Base-by-base conservation (phyloP, 2,888 invertebrate species). In the Clitarchus hookeri region DNA sequence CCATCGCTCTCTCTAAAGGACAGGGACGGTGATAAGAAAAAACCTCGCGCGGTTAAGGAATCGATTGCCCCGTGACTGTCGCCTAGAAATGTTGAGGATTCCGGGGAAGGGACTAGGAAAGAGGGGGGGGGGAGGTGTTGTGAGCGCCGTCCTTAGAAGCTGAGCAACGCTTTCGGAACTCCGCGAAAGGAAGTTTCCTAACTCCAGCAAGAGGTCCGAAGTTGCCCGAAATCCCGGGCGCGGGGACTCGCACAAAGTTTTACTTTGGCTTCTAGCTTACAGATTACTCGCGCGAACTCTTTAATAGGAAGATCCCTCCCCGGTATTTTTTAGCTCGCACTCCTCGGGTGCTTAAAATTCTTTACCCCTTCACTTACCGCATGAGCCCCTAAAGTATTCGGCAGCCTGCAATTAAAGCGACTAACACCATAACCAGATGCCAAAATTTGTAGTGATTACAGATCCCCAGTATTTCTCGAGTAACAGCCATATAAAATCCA, bases 171-270 rank as follows among this genome's bases (percentile, higher is more conserved):
- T 65, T 23, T n/a, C n/a, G 65, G 65, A 65, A 65, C 19, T 65
- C 8, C 65, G 65, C 65, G 19, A 16, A 65, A 23, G n/a, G 8
- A 65, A 65, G 65, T 65, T 65, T 65, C n/a, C 23, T n/a, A 65
- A 65, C 65, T n/a, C 65, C 65, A 9, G 65, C 65, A 65, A 65
- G 65, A 65, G n/a, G 65, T 65, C n/a, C n/a, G 65, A 65, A 65
- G 23, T 65, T 65, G 19, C 23, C n/a, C 65, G 65, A 65, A 19
- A 65, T 65, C 23, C 65, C 65, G n/a, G 65, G 65, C n/a, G 23
- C n/a, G 65, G n/a, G 16, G n/a, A 23, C 65, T n/a, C 65, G 8
- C 8, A 23, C 19, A 65, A 65, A 36, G 23, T 65, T 65, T 23
- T n/a, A 19, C 65, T 65, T 65, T 65, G n/a, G 16, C 65, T 8